phyloP scores from a whole-genome alignment of 2,888 invertebrate genomes.

The Athripsodes cinereus region DNA sequence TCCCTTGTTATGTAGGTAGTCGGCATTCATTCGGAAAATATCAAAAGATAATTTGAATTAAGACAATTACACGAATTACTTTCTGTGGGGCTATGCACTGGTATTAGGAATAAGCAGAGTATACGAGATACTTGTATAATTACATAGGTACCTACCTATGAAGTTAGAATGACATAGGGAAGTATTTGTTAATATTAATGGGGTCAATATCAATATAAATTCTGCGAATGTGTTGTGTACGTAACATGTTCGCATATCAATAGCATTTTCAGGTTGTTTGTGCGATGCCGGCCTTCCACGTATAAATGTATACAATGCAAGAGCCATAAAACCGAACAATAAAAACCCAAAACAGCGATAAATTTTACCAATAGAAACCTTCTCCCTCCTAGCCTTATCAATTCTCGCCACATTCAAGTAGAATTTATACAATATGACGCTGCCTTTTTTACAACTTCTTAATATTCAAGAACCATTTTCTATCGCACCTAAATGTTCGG shows the following conservation, averaged over 20 bases:
- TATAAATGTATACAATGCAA: conserved; percentile 25
- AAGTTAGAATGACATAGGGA: conserved; percentile 16
- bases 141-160: too few species aligned
- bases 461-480: conserved; percentile 25
- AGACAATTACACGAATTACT: conserved; percentile 26
- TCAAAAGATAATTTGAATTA: conserved; percentile 25
- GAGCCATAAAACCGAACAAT: conserved; percentile 55
- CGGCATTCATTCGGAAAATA: conserved; percentile 24
- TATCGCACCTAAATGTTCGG: conserved; percentile 16
- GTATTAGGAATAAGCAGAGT: too few species aligned
- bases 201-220: conserved; percentile 23
- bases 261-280: conserved; percentile 26
- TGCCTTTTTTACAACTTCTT: conserved; percentile 31
- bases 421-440: conserved; percentile 46
- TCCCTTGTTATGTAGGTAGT: conserved; percentile 15
- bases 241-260: conserved; percentile 25
- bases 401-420: conserved; percentile 32
- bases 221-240: conserved; percentile 18
- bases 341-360: conserved; percentile 55
- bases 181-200: conserved; percentile 26
- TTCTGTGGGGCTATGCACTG: conserved; percentile 8
- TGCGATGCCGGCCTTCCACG: conserved; percentile 17
- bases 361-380: conserved; percentile 38
- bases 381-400: conserved; percentile 42
- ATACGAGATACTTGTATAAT: too few species aligned